These are phyloP conservation scores for Macrobrachium nipponense DNA, from an alignment of 1,140 invertebrate genomes.

Conservation along the genomic window DNA sequence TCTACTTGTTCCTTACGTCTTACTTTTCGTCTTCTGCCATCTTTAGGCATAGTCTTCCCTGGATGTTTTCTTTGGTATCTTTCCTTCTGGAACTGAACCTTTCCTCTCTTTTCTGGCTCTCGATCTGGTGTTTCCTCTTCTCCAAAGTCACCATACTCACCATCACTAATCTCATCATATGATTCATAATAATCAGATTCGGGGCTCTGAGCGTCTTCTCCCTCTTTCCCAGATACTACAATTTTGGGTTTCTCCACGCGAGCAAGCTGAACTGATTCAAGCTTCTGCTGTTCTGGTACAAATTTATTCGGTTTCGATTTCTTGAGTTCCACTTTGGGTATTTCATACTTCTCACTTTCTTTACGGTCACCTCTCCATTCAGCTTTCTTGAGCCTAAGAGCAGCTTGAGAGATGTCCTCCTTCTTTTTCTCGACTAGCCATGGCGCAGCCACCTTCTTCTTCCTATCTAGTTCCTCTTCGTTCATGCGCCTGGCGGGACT, in stretches of 20 bases:
- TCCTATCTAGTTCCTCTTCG: constrained; percentile 56
- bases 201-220: neutral
- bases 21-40: constrained; percentile 25
- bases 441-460: constrained; percentile 41
- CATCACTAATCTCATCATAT: constrained; percentile 9
- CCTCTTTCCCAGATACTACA: neutral
- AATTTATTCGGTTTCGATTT: constrained; percentile 64
- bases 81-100: constrained; percentile 54
- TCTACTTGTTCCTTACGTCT: constrained; percentile 2
- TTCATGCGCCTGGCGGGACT: constrained; percentile 46
- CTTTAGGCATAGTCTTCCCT: constrained; percentile 6
- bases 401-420: constrained; percentile 40
- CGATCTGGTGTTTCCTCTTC: constrained; percentile 16
- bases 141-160: constrained; percentile 32
- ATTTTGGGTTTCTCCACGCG: constrained; percentile 16
- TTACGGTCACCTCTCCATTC: constrained; percentile 55
- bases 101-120: constrained; percentile 30
- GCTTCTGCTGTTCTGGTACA: constrained; percentile 21
- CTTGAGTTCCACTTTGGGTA: constrained; percentile 64
- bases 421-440: constrained; percentile 33
- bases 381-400: constrained; percentile 37
- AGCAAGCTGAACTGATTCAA: constrained; percentile 34
- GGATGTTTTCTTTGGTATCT: constrained; percentile 27
- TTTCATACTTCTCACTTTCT: constrained; percentile 27
- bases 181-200: constrained; percentile 34